Evolutionary conservation across 2,797 vertebrate species (phyloP).

Genomic region (Microchirus variegatus): DNA sequence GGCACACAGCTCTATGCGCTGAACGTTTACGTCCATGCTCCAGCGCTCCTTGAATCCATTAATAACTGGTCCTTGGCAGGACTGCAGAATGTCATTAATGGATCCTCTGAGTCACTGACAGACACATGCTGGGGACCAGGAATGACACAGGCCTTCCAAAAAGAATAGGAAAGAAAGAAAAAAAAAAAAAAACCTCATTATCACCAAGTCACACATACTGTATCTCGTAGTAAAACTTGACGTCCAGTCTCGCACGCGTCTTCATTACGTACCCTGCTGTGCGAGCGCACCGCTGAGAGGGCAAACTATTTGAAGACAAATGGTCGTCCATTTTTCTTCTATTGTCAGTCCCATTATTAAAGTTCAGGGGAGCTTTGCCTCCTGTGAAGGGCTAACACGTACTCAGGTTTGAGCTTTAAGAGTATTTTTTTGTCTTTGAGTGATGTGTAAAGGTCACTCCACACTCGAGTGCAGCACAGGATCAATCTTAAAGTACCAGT

Average conservation of each 20-base stretch:
- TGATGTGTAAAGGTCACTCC: neutral
- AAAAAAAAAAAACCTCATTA: conserved; percentile 67
- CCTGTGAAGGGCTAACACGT: conserved; percentile 25
- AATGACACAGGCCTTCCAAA: conserved; percentile 37
- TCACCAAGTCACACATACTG: conserved; percentile 43
- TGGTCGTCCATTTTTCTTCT: conserved; percentile 56
- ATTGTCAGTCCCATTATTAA: conserved; percentile 56
- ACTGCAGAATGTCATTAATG: conserved; percentile 68
- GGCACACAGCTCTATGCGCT: conserved; percentile 41
- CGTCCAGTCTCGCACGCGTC: conserved; percentile 56
- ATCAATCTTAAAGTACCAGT: too few relatives aligned
- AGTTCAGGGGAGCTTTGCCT: conserved; percentile 51
- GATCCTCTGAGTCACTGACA: conserved; percentile 54
- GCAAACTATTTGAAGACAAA: conserved; percentile 60
- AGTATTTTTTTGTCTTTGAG: conserved; percentile 11
- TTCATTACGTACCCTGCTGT: conserved; percentile 68
- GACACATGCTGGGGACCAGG: conserved; percentile 62
- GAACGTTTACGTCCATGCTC: conserved; percentile 47
- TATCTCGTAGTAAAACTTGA: conserved; percentile 51
- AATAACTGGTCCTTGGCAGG: conserved; percentile 63
- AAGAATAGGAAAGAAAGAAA: neutral
- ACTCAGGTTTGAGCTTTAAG: conserved; percentile 2
- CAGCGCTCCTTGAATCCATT: conserved; percentile 55
- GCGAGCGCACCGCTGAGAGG: conserved; percentile 41
- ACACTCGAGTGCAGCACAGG: too few relatives aligned